These are phyloP conservation scores for Albula glossodonta DNA, from an alignment of 2,113 vertebrate genomes.

Conservation along the genomic window DNA sequence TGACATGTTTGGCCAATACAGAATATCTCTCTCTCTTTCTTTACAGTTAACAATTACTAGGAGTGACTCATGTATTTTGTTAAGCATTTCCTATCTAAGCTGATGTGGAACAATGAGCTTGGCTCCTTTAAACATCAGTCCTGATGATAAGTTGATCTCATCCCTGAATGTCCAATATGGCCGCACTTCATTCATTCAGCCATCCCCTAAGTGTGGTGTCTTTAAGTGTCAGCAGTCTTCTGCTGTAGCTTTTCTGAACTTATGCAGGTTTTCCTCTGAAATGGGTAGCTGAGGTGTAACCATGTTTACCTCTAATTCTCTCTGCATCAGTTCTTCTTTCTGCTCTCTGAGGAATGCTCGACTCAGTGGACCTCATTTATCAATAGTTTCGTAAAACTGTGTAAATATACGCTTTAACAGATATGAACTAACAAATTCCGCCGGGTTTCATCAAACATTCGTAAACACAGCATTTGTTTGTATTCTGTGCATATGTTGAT, in stretches of 20 bases:
- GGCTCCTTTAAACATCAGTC: not conserved
- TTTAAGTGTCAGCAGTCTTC: not conserved
- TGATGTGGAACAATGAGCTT: not conserved
- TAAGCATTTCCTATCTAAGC: too few species aligned
- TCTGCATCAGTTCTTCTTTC: too few species aligned
- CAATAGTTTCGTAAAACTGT: too few species aligned
- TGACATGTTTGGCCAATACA: too few species aligned
- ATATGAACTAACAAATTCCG: too few species aligned
- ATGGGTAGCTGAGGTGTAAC: not conserved
- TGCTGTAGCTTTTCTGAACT: not conserved
- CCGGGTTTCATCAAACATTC: too few species aligned
- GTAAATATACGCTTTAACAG: too few species aligned
- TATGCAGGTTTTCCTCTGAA: not conserved
- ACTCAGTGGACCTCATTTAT: too few species aligned
- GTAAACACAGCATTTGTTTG: too few species aligned
- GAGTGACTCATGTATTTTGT: too few species aligned
- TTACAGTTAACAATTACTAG: not conserved
- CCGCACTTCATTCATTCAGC: not conserved
- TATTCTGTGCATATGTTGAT: too few species aligned
- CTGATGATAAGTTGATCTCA: not conserved
- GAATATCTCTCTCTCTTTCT: not conserved
- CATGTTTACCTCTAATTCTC: too few species aligned
- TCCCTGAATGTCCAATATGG: not conserved
- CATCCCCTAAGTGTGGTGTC: not conserved
- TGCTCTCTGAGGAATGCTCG: constrained; percentile 1